Conservation (phyloP, 2,888 invertebrate species). For the Scaptodrosophila latifasciaeformis region DNA sequence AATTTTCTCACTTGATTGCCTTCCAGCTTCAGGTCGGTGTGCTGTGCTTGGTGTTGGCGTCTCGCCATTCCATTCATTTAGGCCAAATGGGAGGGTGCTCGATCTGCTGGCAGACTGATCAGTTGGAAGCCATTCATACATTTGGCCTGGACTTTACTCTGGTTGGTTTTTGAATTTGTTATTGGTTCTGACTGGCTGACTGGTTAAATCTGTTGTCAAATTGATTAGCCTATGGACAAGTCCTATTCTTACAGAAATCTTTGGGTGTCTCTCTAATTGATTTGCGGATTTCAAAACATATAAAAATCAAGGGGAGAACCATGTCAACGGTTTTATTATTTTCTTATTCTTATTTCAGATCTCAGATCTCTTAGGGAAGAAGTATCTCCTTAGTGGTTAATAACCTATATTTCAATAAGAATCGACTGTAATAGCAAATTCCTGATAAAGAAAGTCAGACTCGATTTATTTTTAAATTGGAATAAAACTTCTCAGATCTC, state of each 20-base stretch:
- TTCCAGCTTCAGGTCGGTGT: conserved; percentile 23
- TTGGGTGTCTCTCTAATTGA: background rate
- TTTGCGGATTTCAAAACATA: background rate
- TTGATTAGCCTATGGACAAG: conserved; percentile 41
- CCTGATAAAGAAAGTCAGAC: too few relatives aligned
- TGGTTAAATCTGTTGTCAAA: conserved; percentile 8
- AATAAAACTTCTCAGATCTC: too few relatives aligned
- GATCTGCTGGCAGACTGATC: background rate
- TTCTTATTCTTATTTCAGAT: too few relatives aligned
- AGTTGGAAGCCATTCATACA: conserved; percentile 30
- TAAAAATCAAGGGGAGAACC: background rate
- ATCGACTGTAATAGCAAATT: too few relatives aligned
- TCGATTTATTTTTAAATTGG: too few relatives aligned
- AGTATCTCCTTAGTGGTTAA: too few relatives aligned
- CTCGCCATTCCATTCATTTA: conserved; percentile 42
- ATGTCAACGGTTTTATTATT: conserved; percentile 2
- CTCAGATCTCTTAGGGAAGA: too few relatives aligned
- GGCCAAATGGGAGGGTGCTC: conserved; percentile 5
- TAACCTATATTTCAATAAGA: too few relatives aligned
- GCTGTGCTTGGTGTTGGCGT: conserved; percentile 4
- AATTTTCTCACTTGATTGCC: conserved; percentile 69
- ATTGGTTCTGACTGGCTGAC: conserved; percentile 26
- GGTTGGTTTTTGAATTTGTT: conserved; percentile 22
- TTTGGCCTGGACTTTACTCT: conserved; percentile 21
- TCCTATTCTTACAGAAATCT: conserved; percentile 5